These are phyloP conservation scores for Chelidonichthys spinosus DNA, from an alignment of 2,797 vertebrate species.

Conservation along the genomic window DNA sequence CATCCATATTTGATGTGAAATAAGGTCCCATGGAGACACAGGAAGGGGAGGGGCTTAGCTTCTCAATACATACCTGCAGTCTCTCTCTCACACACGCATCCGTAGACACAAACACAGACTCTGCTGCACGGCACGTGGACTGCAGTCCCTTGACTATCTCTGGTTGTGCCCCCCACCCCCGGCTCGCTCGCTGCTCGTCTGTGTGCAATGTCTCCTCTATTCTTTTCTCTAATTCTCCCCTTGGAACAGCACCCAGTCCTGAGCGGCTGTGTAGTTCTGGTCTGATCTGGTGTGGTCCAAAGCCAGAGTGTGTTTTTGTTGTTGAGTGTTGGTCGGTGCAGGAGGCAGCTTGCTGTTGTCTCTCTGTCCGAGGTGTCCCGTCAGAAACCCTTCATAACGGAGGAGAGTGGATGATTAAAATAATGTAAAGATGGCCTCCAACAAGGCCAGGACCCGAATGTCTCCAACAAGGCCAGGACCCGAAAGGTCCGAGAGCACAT, in stretches of 20 bases:
- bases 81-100: constrained; percentile 46
- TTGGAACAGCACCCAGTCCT: constrained; percentile 75
- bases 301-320: constrained; percentile 71
- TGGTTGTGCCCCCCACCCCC: constrained; percentile 76
- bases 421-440: background rate
- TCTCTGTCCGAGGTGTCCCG: constrained; percentile 59
- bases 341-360: constrained; percentile 71
- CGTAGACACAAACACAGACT: constrained; percentile 58
- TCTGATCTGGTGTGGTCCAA: constrained; percentile 66
- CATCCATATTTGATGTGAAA: too few species aligned
- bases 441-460: background rate
- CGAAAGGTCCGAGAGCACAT: constrained; percentile 59
- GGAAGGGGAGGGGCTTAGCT: too few species aligned
- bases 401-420: background rate
- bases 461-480: background rate
- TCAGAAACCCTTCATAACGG: constrained; percentile 3
- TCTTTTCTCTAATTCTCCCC: constrained; percentile 68
- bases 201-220: constrained; percentile 76
- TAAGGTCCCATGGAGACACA: too few species aligned
- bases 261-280: constrained; percentile 66
- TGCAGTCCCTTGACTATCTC: constrained; percentile 74
- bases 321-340: constrained; percentile 70
- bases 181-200: constrained; percentile 78
- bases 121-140: constrained; percentile 83
- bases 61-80: constrained; percentile 16